phyloP scores from a whole-genome alignment of 1,140 invertebrate genomes.

The Drosophila tristis region DNA sequence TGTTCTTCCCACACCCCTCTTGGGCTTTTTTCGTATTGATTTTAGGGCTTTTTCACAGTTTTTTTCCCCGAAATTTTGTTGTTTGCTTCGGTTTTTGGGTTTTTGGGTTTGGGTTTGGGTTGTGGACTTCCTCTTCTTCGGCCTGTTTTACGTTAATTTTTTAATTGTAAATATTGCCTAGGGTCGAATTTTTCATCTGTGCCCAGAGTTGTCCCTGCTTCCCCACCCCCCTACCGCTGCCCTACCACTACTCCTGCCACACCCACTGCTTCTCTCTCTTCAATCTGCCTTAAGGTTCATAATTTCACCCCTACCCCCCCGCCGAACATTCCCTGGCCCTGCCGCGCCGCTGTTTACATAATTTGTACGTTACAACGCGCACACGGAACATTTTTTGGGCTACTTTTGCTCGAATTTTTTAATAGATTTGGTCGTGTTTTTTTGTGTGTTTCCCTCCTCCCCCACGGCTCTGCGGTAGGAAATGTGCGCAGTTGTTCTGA shows the following conservation, averaged over 20 bases:
- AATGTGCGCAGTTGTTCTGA: slow-evolving; percentile 67
- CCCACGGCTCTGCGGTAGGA: slow-evolving; percentile 40
- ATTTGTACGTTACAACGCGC: slow-evolving; percentile 82
- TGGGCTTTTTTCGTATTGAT: slow-evolving; percentile 71
- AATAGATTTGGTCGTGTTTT: slow-evolving; percentile 66
- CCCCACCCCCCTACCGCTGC: no score
- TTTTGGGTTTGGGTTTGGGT: not conserved
- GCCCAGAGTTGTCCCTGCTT: slow-evolving; percentile 27
- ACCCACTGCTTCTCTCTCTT: slow-evolving; percentile 13
- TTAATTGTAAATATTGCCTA: slow-evolving; percentile 82
- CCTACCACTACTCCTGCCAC: no score
- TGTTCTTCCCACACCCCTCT: slow-evolving; percentile 17
- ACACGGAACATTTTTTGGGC: slow-evolving; percentile 72
- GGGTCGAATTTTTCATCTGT: slow-evolving; percentile 80
- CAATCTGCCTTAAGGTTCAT: slow-evolving; percentile 62
- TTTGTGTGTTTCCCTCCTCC: not conserved
- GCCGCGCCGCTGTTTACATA: slow-evolving; percentile 70
- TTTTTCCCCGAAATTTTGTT: slow-evolving; percentile 34
- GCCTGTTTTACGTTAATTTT: slow-evolving; percentile 82
- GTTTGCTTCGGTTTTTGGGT: slow-evolving; percentile 3
- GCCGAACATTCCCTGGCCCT: not conserved
- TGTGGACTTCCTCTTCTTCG: slow-evolving; percentile 38
- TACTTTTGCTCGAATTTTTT: slow-evolving; percentile 69
- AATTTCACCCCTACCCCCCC: slow-evolving; percentile 51
- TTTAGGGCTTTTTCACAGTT: slow-evolving; percentile 82